Evolutionary conservation across 2,113 vertebrate genomes (phyloP), one percentile per base, ranked within the genome.

Genomic region (Paralichthys olivaceus): DNA sequence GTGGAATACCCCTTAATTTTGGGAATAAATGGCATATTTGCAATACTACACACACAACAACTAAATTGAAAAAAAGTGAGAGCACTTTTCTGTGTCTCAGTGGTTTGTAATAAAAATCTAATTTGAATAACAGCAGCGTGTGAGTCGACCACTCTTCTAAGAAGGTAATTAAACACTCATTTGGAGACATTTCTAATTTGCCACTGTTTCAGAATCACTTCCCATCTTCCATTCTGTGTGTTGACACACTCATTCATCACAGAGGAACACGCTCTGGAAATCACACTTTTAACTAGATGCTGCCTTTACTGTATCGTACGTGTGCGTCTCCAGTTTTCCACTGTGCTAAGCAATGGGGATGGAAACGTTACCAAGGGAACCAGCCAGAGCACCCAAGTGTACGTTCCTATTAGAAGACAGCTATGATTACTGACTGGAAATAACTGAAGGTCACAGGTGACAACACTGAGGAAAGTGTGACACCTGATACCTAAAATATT

Each of bases 291-390:
- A n/a, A 69, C 59, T 17, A 45, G 26, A 45, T 45, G 66, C 43
- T 59, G 72, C n/a, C 9, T 15, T 62, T 43, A 54, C 55, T 74
- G 61, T 22, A 47, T 54, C 47, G 32, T 26, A 37, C 25, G 37
- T 75, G 73, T 68, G 51, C 1, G 5, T 34, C 62, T 61, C 40
- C 59, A 68, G 4, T 74, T 89, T 81, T 81, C 69, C 61, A 72
- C 62, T 67, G 76, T 72, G 0, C 64, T 69, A 17, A 86, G 64
- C 71, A 70, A 53, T 23, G 67, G 45, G 11, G 64, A 75, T 70
- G 23, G 62, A 79, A 32, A 34, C 13, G 56, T 86, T 77, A 76
- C 81, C 75, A 20, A 56, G 79, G 78, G 75, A 89, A 85, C 72
- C 57, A 69, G 54, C 19, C 77, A 22, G 59, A 54, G 86, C 55